phyloP scores from a whole-genome alignment of 2,797 vertebrate species.

The Leptatherina wallacei region DNA sequence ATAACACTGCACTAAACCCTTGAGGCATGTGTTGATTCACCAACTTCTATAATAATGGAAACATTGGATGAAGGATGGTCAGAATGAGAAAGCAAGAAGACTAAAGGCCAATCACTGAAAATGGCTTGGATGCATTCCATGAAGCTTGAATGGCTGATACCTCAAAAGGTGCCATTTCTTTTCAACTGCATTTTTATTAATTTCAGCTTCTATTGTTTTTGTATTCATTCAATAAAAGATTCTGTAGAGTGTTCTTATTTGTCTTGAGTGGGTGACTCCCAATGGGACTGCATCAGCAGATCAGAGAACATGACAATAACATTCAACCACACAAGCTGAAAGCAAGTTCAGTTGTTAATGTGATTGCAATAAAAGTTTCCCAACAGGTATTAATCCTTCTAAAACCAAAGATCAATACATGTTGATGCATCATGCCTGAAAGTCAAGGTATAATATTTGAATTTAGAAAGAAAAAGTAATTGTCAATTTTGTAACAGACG shows the following conservation, averaged over 20 bases:
- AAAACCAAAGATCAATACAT: background rate
- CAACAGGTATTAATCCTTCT: background rate
- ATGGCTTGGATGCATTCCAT: slow-evolving; percentile 30
- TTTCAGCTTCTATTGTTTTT: too few species aligned
- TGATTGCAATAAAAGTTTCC: background rate
- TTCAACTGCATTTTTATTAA: too few species aligned
- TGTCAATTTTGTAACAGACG: background rate
- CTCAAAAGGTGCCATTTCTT: background rate
- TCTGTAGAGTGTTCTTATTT: too few species aligned
- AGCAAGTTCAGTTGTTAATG: background rate
- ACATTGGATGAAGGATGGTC: slow-evolving; percentile 43
- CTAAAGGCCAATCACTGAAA: slow-evolving; percentile 51
- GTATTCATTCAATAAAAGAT: too few species aligned
- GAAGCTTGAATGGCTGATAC: slow-evolving; percentile 23
- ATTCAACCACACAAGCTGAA: background rate
- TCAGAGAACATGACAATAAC: background rate
- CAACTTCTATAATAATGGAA: slow-evolving; percentile 55
- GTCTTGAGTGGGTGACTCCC: too few species aligned
- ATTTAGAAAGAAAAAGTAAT: background rate
- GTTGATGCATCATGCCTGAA: background rate
- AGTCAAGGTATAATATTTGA: background rate
- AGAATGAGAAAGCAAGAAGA: slow-evolving; percentile 39
- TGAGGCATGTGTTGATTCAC: slow-evolving; percentile 57
- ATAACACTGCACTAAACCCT: slow-evolving; percentile 59
- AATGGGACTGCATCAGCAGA: background rate